These are phyloP conservation scores for Fopius arisanus DNA, from an alignment of 1,140 invertebrate species.

Conservation along the genomic window DNA sequence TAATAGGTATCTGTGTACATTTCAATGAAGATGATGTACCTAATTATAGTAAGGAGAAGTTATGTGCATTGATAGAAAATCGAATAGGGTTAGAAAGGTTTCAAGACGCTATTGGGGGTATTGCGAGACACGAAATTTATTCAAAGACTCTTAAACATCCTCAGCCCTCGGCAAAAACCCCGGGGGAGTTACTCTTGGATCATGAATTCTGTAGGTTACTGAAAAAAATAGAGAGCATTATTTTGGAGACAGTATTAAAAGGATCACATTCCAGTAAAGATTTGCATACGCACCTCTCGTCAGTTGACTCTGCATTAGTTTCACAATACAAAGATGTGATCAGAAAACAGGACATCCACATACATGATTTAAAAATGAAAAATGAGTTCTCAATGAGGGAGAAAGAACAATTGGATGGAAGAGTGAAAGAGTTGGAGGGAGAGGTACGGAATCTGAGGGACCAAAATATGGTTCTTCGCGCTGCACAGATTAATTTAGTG, in stretches of 20 bases:
- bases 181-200: constrained; percentile 88
- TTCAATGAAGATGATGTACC: constrained; percentile 90
- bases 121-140: constrained; percentile 90
- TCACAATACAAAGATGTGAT: constrained; percentile 90
- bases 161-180: constrained; percentile 79
- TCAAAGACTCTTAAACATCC: constrained; percentile 92
- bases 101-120: constrained; percentile 84
- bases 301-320: constrained; percentile 70
- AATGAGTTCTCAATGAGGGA: constrained; percentile 65
- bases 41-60: constrained; percentile 81
- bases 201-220: constrained; percentile 94
- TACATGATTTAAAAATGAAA: constrained; percentile 71
- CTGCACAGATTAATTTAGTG: constrained; percentile 60
- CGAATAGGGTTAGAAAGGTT: constrained; percentile 92
- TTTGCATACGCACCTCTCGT: constrained; percentile 45
- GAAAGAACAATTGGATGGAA: constrained; percentile 68
- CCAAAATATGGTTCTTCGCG: constrained; percentile 87
- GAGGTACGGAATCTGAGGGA: constrained; percentile 82
- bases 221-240: constrained; percentile 75
- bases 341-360: constrained; percentile 81
- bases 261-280: constrained; percentile 52
- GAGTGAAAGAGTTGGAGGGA: constrained; percentile 75
- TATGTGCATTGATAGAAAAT: constrained; percentile 88
- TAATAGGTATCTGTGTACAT: constrained; percentile 91
- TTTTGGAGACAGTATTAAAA: constrained; percentile 69